A percentile compares a stretch with the other conserved stretches of the same genome.
Conservation (phyloP, 92 coral and sea anemone genomes). For the Blastomussa wellsi region DNA sequence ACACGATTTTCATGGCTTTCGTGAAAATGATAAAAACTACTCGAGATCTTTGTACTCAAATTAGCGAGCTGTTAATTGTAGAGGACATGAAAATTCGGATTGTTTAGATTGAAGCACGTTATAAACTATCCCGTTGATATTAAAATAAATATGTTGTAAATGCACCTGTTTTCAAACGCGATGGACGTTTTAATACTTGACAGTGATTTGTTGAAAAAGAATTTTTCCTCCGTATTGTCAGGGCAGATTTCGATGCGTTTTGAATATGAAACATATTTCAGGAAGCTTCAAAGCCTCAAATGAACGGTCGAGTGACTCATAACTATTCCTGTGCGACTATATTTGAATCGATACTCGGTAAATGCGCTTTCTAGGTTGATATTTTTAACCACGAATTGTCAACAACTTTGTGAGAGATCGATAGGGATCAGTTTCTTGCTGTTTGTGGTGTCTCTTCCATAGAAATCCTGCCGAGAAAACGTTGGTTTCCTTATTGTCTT, state of each 20-base stretch:
- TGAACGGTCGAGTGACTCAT: too few relatives aligned
- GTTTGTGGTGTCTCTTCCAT: not conserved
- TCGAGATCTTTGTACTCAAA: not conserved
- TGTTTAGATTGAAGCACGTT: slow-evolving; percentile 30
- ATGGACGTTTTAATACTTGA: not conserved
- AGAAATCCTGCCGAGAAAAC: not conserved
- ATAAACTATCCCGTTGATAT: slow-evolving; percentile 11
- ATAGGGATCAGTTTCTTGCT: not conserved
- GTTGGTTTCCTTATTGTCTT: not conserved
- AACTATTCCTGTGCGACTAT: too few relatives aligned
- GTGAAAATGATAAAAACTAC: not conserved
- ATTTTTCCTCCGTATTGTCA: not conserved
- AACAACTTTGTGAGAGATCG: slow-evolving; percentile 19
- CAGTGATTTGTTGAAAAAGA: not conserved
- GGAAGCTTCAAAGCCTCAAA: too few relatives aligned
- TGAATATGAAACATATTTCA: not conserved
- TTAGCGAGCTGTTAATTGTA: slow-evolving; percentile 29
- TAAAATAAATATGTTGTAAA: not conserved
- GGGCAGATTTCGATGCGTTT: not conserved
- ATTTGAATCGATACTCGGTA: not conserved
- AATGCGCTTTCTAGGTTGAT: not conserved
- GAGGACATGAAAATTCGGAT: slow-evolving; percentile 4
- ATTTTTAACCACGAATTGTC: slow-evolving; percentile 9
- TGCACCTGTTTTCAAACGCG: slow-evolving; percentile 11
- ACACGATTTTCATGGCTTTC: not conserved